These are phyloP conservation scores for Nemoura dubitans DNA, from an alignment of 2,888 invertebrate species.

Conservation along the genomic window DNA sequence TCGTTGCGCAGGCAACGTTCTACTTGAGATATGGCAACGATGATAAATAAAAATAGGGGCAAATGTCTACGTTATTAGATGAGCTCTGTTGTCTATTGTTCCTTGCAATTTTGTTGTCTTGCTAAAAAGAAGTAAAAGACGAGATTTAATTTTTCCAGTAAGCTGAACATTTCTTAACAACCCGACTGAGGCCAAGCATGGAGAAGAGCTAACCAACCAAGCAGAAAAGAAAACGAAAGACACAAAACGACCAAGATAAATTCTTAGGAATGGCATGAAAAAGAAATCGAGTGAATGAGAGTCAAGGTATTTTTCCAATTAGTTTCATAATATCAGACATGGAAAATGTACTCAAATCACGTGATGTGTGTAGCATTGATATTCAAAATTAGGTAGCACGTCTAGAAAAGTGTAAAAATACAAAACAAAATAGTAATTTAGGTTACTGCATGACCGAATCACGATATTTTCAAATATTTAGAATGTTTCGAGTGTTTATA, in stretches of 20 bases:
- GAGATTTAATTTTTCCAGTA: conserved; percentile 2
- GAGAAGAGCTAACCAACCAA: not conserved
- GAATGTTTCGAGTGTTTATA: too few species aligned
- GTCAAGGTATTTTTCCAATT: not conserved
- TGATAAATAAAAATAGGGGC: not conserved
- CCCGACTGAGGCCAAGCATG: not conserved
- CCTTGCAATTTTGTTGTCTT: not conserved
- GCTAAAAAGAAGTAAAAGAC: not conserved
- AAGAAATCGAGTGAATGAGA: not conserved
- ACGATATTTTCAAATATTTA: too few species aligned
- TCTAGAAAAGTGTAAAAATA: too few species aligned
- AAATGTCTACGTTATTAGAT: not conserved
- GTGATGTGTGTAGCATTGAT: not conserved
- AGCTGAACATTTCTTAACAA: not conserved
- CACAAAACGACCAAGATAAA: not conserved
- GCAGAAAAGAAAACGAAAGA: not conserved
- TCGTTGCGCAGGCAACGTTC: not conserved
- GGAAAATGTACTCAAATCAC: too few species aligned
- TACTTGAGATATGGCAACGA: not conserved
- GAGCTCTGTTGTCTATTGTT: not conserved
- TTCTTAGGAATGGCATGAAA: not conserved
- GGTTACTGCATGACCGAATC: too few species aligned
- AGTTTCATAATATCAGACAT: not conserved
- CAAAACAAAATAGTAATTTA: too few species aligned
- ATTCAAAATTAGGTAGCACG: too few species aligned